Evolutionary conservation across 2,113 vertebrate genomes (phyloP).

Genomic region (Gnathonemus longibarbis): DNA sequence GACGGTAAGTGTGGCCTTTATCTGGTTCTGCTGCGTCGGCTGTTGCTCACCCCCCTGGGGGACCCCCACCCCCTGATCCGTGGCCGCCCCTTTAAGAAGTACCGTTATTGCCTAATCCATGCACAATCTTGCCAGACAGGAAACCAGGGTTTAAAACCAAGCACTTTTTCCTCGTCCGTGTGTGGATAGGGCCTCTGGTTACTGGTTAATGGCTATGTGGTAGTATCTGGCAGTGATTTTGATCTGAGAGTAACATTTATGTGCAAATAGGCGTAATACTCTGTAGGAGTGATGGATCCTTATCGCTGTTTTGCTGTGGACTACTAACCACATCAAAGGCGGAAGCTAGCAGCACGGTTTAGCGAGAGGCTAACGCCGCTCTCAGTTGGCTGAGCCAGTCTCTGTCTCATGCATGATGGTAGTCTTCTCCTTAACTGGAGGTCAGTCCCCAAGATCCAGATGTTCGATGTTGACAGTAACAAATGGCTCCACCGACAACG

Average conservation of each 20-base stretch:
- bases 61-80: not conserved
- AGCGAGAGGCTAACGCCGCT: not conserved
- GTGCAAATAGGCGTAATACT: not conserved
- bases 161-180: not conserved
- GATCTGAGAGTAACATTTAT: constrained; percentile 1
- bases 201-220: not conserved
- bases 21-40: not conserved
- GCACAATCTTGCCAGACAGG: not conserved
- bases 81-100: not conserved
- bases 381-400: not conserved
- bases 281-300: not conserved
- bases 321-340: constrained; percentile 6
- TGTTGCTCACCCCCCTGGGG: not conserved
- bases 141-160: not conserved
- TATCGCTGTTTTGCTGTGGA: not conserved
- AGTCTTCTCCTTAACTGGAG: not conserved
- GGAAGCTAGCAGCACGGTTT: not conserved
- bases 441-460: not conserved
- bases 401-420: not conserved
- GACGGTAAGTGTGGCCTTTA: constrained; percentile 72
- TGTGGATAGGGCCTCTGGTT: not conserved
- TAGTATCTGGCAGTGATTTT: not conserved
- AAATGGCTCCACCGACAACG: not conserved
- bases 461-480: not conserved
- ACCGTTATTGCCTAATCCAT: not conserved